Evolutionary conservation across 2,113 vertebrate species (phyloP), one percentile per base, ranked within the genome.

Genomic region (Phylloscopus whistleri): DNA sequence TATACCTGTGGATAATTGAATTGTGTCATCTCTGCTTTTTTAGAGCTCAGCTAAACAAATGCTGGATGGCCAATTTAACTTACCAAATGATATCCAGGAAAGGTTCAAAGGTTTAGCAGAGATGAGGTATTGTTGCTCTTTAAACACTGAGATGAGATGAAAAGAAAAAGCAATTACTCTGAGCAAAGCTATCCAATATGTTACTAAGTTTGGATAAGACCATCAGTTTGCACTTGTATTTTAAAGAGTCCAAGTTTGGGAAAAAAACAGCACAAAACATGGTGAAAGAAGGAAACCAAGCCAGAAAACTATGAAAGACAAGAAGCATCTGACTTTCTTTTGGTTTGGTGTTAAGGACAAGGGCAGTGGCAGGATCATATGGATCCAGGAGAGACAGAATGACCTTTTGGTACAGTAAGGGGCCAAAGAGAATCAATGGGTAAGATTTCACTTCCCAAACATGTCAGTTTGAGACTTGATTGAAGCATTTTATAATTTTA

Each of bases 171-270:
- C 94, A 95, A 90, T 96, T 95, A 96, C 35, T 89, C 73, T 2
- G 6, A 91, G 88, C 53, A 90, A 96, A 97, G 80, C 92, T 95
- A 93, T 96, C 77, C 95, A 96, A 89, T 22, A 95, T 91, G 96
- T 95, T 97, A 23, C 83, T 87, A 87, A 90, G 31, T 93, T 84
- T 53, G 43, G 86, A 84, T 68, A 68, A 39, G 46, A 64, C 73
- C 92, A 94, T 84, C 92, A 10, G 92, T 89, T 96, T 93, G 95
- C 68, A 93, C 90, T 95, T 94, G 68, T 44, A 64, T 88, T 84
- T 90, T 62, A 26, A 73, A 84, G 53, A 14, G 23, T 26, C 77
- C 88, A 64, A 41, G 68, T 53, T 75, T 23, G 76, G 83, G 85
- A 26, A 37, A 37, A 72, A 90, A 92, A 60, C 1, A 2, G 37